Percentiles rank a stretch among this genome's conserved stretches.
phyloP scores from a whole-genome alignment of 2,888 invertebrate species.

The Agrotis puta region DNA sequence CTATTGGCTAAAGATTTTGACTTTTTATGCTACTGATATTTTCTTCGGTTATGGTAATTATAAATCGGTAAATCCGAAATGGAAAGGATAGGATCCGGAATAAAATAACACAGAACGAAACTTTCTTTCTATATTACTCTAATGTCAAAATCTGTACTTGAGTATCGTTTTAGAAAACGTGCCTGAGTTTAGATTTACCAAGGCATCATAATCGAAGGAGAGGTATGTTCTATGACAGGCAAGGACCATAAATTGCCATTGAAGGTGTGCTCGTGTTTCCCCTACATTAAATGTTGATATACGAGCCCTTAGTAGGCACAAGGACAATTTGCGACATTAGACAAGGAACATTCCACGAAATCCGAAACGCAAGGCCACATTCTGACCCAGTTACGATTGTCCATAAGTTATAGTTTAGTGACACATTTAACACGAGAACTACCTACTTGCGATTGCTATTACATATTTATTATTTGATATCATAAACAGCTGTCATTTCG shows the following conservation, averaged over 20 bases:
- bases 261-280: slow-evolving; percentile 25
- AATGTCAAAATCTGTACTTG: background rate
- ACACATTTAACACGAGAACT: slow-evolving; percentile 41
- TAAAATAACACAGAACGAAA: no score
- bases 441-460: slow-evolving; percentile 9
- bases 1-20: background rate
- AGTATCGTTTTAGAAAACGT: slow-evolving; percentile 12
- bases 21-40: background rate
- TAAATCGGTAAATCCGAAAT: no score
- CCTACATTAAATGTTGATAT: slow-evolving; percentile 20
- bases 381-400: slow-evolving; percentile 52
- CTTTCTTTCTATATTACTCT: background rate
- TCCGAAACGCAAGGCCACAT: slow-evolving; percentile 37
- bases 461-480: slow-evolving; percentile 11
- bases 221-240: background rate
- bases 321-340: slow-evolving; percentile 44
- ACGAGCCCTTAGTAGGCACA: slow-evolving; percentile 23
- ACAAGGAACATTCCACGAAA: slow-evolving; percentile 50
- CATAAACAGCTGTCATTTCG: slow-evolving; percentile 11
- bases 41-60: background rate
- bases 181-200: slow-evolving; percentile 23
- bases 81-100: no score
- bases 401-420: slow-evolving; percentile 40
- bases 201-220: slow-evolving; percentile 23
- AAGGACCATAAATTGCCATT: slow-evolving; percentile 13